Conservation (phyloP, 2,888 invertebrate species). For the Taenaris catops region DNA sequence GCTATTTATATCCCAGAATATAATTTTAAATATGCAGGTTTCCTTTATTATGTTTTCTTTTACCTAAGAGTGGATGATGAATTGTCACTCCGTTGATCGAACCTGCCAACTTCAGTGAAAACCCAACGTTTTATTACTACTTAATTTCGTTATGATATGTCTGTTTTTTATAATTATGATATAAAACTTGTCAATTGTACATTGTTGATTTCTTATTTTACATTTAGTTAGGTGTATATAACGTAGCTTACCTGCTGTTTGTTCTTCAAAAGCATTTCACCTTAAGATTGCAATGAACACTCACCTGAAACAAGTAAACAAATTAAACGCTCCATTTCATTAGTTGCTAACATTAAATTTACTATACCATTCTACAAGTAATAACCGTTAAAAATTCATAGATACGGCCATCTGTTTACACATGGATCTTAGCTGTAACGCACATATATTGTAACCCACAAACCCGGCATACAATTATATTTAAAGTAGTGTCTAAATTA, state of each 20-base stretch:
- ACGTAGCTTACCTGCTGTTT: conserved; percentile 3
- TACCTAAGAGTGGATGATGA: no score
- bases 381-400: conserved; percentile 39
- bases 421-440: conserved; percentile 28
- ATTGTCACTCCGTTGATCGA: no score
- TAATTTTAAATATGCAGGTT: no score
- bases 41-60: no score
- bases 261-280: neutral
- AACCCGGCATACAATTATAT: conserved; percentile 15
- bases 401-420: conserved; percentile 48
- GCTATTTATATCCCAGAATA: no score
- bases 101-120: no score
- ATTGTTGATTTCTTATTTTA: no score
- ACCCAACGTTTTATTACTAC: no score
- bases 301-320: conserved; percentile 61
- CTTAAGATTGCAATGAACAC: conserved; percentile 30
- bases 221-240: no score
- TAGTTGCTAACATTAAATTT: conserved; percentile 30
- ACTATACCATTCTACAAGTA: conserved; percentile 28
- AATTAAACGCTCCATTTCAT: conserved; percentile 21
- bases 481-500: conserved; percentile 6
- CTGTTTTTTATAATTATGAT: no score
- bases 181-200: no score
- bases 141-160: no score
- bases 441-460: conserved; percentile 25